A percentile compares a stretch with the other conserved stretches of the same genome.
phyloP scores from a whole-genome alignment of 2,888 invertebrate genomes.

The Drosophila atripex region DNA sequence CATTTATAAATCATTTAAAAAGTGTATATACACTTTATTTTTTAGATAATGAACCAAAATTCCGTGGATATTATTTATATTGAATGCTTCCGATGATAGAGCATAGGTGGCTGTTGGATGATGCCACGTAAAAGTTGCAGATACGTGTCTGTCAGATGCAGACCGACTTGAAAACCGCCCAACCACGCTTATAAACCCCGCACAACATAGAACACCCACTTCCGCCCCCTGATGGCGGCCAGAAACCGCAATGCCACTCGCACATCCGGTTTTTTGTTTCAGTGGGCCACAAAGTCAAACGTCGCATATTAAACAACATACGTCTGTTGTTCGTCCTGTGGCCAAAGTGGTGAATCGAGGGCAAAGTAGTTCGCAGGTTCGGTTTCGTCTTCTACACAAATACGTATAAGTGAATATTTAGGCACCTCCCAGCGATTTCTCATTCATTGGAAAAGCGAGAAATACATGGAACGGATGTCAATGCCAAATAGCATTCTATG shows the following conservation, averaged over 20 bases:
- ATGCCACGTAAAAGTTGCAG: neutral
- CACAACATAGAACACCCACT: slow-evolving; percentile 11
- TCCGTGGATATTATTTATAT: neutral
- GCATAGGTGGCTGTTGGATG: neutral
- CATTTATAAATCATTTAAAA: neutral
- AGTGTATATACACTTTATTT: neutral
- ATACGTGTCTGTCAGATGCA: slow-evolving; percentile 34
- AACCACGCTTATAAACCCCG: slow-evolving; percentile 10
- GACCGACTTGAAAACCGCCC: slow-evolving; percentile 1
- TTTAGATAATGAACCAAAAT: neutral
- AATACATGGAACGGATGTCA: slow-evolving; percentile 27
- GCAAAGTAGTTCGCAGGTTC: slow-evolving; percentile 1
- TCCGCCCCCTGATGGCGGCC: slow-evolving; percentile 12
- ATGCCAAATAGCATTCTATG: slow-evolving; percentile 28
- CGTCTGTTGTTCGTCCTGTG: slow-evolving; percentile 25
- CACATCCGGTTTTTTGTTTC: slow-evolving; percentile 49
- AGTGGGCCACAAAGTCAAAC: slow-evolving; percentile 47
- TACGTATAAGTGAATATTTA: neutral
- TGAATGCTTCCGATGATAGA: too few species aligned
- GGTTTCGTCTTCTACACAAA: neutral
- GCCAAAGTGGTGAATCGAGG: slow-evolving; percentile 30
- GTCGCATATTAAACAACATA: slow-evolving; percentile 54
- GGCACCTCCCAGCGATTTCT: slow-evolving; percentile 26
- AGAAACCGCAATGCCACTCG: slow-evolving; percentile 35
- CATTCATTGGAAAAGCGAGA: slow-evolving; percentile 25